A percentile compares a stretch with the other conserved stretches of the same genome.
These are phyloP conservation scores for Serilophus lunatus DNA, from an alignment of 2,113 vertebrate genomes.

Conservation along the genomic window DNA sequence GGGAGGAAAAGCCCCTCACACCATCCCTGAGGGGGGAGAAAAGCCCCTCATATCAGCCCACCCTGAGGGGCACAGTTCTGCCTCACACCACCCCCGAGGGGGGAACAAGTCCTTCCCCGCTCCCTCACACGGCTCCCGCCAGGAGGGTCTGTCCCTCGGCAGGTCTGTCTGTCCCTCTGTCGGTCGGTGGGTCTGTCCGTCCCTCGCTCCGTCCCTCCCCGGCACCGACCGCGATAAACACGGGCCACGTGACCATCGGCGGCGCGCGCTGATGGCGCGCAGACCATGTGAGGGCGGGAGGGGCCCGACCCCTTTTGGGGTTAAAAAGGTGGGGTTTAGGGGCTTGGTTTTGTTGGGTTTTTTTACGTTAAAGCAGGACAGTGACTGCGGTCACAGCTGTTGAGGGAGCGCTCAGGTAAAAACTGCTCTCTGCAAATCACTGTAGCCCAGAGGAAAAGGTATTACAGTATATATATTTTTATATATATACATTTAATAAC, in stretches of 20 bases:
- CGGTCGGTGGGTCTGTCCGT: not conserved
- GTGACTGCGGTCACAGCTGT: accelerated
- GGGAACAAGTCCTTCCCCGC: not conserved
- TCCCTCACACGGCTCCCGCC: not conserved
- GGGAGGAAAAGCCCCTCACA: not conserved
- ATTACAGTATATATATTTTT: accelerated
- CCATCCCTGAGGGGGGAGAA: too few relatives aligned
- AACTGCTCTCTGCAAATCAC: accelerated
- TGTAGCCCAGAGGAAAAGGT: too few relatives aligned
- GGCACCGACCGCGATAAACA: not conserved
- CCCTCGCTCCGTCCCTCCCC: not conserved
- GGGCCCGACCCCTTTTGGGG: accelerated
- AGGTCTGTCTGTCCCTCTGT: accelerated
- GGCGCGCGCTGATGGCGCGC: not conserved
- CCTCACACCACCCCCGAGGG: not conserved
- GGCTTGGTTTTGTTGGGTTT: too few relatives aligned
- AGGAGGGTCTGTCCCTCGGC: too few relatives aligned
- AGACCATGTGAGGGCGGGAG: accelerated
- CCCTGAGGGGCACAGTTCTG: not conserved
- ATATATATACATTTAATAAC: not conserved
- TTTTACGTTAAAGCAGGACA: accelerated
- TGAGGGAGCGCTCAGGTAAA: too few relatives aligned
- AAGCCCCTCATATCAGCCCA: not conserved
- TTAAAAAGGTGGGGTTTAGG: accelerated
- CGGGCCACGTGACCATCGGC: not conserved